Base-by-base conservation (phyloP, 2,113 vertebrate genomes). In the Coptodon rendalli region DNA sequence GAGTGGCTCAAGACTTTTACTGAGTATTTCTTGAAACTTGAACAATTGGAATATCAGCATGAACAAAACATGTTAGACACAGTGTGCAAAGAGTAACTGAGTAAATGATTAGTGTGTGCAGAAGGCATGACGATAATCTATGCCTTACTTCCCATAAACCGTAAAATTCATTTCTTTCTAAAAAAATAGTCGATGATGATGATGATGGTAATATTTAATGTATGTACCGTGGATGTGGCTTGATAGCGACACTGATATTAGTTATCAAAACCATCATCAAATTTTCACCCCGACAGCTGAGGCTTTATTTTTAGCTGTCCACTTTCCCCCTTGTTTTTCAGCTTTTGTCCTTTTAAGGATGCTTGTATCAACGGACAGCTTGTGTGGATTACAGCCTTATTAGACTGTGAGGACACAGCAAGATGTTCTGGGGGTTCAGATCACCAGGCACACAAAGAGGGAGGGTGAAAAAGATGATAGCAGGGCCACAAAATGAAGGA, bases 341-440 rank as follows among this genome's bases (percentile, higher is more conserved):
- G 68, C 85, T 90, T 90, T 91, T 94, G 91, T 95, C 94, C 93
- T 95, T 95, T 92, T 95, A 95, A 93, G 94, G 94, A 96, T 90
- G 94, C 95, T 95, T 96, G 96, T 96, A 97, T 96, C 95, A 96
- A 96, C 94, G 96, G 96, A 96, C 97, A 97, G 96, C 96, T 97
- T 96, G 96, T 96, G 95, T 95, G 96, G 96, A 96, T 97, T 96
- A 96, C 91, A 86, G 93, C 95, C 95, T 96, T 96, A 95, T 97
- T 96, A 96, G 94, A 96, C 93, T 93, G 93, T 90, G 94, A 96
- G 94, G 94, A 96, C 94, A 96, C 95, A 89, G 94, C 96, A 97
- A 97, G 95, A 97, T 97, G 96, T 96, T 95, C 87, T 91, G 95
- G 93, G 95, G 95, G 95, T 95, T 95, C 95, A 93, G 89, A 96